phyloP scores from a whole-genome alignment of 92 coral and sea anemone species.

The Porites cylindrica region DNA sequence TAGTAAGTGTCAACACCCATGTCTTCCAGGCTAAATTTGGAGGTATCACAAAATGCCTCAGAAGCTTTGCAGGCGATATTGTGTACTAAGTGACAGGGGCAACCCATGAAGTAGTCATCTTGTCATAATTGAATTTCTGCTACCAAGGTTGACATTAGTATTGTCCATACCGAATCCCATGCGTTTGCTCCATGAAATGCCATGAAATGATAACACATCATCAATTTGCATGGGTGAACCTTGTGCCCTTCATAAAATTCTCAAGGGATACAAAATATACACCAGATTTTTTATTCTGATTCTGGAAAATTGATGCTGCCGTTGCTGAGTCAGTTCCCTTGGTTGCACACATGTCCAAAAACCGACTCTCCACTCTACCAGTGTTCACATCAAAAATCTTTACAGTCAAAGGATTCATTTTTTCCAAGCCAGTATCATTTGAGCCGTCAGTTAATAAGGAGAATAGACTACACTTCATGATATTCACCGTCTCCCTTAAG shows the following conservation, averaged over 20 bases:
- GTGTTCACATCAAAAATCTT: constrained; percentile 22
- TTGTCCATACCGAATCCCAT: constrained; percentile 65
- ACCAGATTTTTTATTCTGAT: too few species aligned
- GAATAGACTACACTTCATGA: constrained; percentile 22
- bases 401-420: constrained; percentile 55
- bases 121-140: constrained; percentile 63
- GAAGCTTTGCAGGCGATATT: constrained; percentile 68
- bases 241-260: too few species aligned
- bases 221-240: constrained; percentile 6
- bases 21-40: constrained; percentile 25
- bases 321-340: constrained; percentile 47
- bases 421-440: constrained; percentile 54
- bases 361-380: constrained; percentile 46
- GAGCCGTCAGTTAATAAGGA: constrained; percentile 44
- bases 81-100: constrained; percentile 61
- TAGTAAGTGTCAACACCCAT: background rate
- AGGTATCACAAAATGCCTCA: constrained; percentile 41
- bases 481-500: constrained; percentile 25
- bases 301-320: constrained; percentile 34
- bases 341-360: constrained; percentile 54
- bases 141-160: constrained; percentile 39
- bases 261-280: too few species aligned
- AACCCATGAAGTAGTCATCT: constrained; percentile 68
- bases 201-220: constrained; percentile 42
- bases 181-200: constrained; percentile 45